phyloP scores from a whole-genome alignment of 2,888 invertebrate genomes.

The Parelbella ahira region DNA sequence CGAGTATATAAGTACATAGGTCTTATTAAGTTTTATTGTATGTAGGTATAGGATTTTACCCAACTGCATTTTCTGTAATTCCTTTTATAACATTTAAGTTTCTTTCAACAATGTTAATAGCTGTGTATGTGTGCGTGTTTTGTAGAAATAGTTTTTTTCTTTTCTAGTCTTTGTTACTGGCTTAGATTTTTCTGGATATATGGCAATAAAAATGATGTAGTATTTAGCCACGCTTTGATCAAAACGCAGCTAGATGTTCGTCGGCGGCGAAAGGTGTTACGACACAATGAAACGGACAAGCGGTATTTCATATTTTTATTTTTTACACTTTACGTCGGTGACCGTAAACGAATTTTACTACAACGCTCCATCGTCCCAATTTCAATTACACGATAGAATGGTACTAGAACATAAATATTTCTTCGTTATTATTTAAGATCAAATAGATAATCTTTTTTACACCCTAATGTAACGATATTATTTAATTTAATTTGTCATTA shows the following conservation, averaged over 20 bases:
- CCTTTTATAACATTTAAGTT: too few species aligned
- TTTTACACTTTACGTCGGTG: conserved; percentile 78
- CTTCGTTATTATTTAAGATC: conserved; percentile 78
- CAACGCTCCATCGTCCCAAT: conserved; percentile 70
- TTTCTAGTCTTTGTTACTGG: too few species aligned
- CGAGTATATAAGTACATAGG: too few species aligned
- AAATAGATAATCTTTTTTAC: conserved; percentile 81
- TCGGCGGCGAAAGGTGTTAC: conserved; percentile 29
- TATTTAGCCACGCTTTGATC: conserved; percentile 20
- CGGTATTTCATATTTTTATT: conserved; percentile 77
- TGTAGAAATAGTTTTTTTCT: too few species aligned
- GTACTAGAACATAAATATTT: conserved; percentile 81
- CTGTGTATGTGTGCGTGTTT: too few species aligned
- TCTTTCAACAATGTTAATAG: not conserved
- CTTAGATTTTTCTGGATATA: not conserved
- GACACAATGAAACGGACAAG: conserved; percentile 58
- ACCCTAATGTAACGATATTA: conserved; percentile 78
- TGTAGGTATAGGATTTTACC: too few species aligned
- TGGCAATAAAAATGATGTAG: conserved; percentile 7
- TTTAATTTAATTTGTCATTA: conserved; percentile 76
- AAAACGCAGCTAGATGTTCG: conserved; percentile 13
- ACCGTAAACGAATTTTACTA: conserved; percentile 79
- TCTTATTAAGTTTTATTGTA: too few species aligned
- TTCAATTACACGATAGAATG: conserved; percentile 75
- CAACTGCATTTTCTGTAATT: too few species aligned